These are phyloP conservation scores for Leiothrix lutea DNA, from an alignment of 2,113 vertebrate genomes.

Conservation along the genomic window DNA sequence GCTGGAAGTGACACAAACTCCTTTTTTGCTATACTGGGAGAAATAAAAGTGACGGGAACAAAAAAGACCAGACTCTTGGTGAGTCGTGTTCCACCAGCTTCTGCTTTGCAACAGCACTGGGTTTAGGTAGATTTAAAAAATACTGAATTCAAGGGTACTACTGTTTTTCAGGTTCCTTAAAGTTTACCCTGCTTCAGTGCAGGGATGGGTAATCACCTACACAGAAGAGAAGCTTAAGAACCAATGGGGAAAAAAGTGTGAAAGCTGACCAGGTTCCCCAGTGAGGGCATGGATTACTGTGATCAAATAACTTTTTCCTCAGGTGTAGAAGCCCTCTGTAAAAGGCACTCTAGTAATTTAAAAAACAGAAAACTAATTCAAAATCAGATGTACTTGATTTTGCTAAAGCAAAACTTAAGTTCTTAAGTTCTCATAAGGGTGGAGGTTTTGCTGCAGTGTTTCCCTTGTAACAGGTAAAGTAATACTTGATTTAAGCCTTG, in stretches of 20 bases:
- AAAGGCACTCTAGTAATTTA: not conserved
- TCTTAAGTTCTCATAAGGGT: not conserved
- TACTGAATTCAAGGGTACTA: not conserved
- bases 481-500: not conserved
- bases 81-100: not conserved
- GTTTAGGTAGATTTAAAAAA: not conserved
- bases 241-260: accelerated
- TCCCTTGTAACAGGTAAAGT: not conserved
- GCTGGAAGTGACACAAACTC: not conserved
- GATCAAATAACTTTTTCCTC: not conserved
- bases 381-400: not conserved
- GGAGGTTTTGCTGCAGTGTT: not conserved
- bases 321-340: not conserved
- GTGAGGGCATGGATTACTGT: not conserved
- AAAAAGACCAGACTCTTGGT: not conserved
- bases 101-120: not conserved
- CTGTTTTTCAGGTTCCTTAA: not conserved
- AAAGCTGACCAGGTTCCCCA: not conserved
- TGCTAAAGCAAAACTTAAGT: not conserved
- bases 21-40: not conserved
- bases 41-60: not conserved
- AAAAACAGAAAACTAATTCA: not conserved
- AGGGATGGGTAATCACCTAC: not conserved
- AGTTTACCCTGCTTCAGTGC: not conserved
- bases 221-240: not conserved